Evolutionary conservation across 2,797 vertebrate species (phyloP), one percentile per base, ranked within the genome.

Genomic region (Gymnoscopelus microlampas): DNA sequence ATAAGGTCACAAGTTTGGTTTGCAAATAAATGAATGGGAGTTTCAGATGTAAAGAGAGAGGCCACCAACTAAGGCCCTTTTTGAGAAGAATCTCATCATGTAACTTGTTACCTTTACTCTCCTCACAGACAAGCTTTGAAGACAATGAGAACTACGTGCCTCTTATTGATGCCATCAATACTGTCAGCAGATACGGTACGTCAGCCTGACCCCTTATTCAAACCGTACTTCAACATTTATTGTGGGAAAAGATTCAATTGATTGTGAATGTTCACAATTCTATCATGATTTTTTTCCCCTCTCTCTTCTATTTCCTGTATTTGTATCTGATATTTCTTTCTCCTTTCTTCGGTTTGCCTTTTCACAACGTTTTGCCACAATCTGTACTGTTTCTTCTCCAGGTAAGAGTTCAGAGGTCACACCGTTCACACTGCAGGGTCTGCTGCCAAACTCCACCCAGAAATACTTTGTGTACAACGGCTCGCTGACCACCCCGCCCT

Each of bases 381-480:
- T 39, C 29, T 32, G 2, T 65, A 13, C 0, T 0, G 62, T 72
- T 61, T 39, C 9, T 14, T 56, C 4, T 82, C 12, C 85, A 98
- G 98, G 96, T 76, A 98, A 98, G 76, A 96, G 91, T 19, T 92
- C 93, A 0, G 60, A 81, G 12, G 84, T 98, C 63, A 86, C 88
- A 6, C 93, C 96, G 1, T 98, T 99, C 85, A 23, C 85, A 26
- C 87, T 95, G 76, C 86, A 89, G 74, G 94, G 94, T 55, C 95
- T 99, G 76, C 91, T 99, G 70, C 98, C 98, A 0, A 95, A 96
- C 66, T 92, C 96, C 77, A 98, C 95, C 0, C 95, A 96, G 59
- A 98, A 97, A 74, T 99, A 97, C 76, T 99, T 97, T 71, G 94
- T 93, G 70, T 99, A 98, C 58, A 99, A 98, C 49, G 98, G 97